These are phyloP conservation scores for Zenarchopterus dispar DNA, from an alignment of 2,797 vertebrate genomes.

Conservation along the genomic window DNA sequence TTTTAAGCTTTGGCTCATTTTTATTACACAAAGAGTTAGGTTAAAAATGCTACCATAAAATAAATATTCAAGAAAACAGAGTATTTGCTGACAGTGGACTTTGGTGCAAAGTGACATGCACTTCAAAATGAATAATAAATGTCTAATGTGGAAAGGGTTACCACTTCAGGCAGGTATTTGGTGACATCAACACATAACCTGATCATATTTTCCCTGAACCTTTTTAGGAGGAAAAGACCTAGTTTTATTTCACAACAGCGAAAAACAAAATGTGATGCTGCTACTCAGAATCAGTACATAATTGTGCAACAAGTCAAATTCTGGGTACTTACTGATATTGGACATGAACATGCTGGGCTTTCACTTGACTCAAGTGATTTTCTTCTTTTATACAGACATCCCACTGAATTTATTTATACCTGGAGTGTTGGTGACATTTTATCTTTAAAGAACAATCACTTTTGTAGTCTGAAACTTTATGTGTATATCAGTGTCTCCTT, in stretches of 20 bases:
- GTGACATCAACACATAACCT: background rate
- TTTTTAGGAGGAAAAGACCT: background rate
- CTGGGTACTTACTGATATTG: conserved; percentile 28
- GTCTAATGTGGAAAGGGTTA: background rate
- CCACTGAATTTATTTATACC: too few species aligned
- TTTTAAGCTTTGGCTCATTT: background rate
- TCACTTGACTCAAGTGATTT: background rate
- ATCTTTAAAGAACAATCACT: background rate
- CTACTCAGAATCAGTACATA: background rate
- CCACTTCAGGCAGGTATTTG: background rate
- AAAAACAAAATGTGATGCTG: background rate
- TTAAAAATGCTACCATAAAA: background rate
- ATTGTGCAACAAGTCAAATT: conserved; percentile 26
- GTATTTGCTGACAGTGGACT: background rate
- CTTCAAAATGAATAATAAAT: too few species aligned
- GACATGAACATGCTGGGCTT: background rate
- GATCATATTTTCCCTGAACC: background rate
- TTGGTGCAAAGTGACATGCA: background rate
- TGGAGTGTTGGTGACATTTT: too few species aligned
- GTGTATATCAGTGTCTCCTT: too few species aligned
- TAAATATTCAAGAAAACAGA: background rate
- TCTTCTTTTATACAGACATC: background rate
- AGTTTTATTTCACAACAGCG: conserved; percentile 8
- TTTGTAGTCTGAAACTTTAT: background rate
- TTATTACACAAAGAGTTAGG: background rate